These are phyloP conservation scores for Antheraea pernyi DNA, from an alignment of 1,140 invertebrate species.

Conservation along the genomic window DNA sequence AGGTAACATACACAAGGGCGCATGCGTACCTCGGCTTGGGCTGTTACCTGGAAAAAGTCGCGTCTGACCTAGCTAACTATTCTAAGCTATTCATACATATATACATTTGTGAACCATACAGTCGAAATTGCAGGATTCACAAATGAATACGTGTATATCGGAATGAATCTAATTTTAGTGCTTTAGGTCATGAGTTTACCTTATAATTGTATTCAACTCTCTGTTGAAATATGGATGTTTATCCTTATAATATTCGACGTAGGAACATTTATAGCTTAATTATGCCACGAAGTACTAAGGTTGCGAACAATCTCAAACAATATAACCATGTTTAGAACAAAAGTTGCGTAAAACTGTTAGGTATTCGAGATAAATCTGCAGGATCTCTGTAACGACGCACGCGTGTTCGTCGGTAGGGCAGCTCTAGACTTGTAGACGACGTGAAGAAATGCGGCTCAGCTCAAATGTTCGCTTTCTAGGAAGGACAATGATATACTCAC, in stretches of 20 bases:
- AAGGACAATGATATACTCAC: not conserved
- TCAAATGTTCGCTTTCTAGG: conserved; percentile 21
- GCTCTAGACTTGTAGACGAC: conserved; percentile 28
- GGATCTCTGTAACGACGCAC: conserved; percentile 25
- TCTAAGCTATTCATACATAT: no score
- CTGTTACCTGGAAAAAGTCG: no score
- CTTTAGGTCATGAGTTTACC: no score
- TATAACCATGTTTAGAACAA: conserved; percentile 4
- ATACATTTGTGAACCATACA: no score
- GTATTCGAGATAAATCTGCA: conserved; percentile 27
- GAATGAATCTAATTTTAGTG: no score
- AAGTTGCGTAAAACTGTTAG: conserved; percentile 25
- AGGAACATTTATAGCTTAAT: not conserved
- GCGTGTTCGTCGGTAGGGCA: conserved; percentile 10
- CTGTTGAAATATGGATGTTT: not conserved
- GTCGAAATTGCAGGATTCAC: no score
- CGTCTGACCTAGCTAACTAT: no score
- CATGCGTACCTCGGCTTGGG: no score
- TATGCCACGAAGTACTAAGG: not conserved
- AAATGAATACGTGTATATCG: no score
- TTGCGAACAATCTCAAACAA: not conserved
- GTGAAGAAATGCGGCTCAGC: conserved; percentile 28
- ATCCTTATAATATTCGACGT: not conserved
- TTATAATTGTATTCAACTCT: not conserved
- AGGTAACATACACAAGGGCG: no score